phyloP scores from a whole-genome alignment of 1,140 invertebrate genomes.

The Hyphantria cunea region DNA sequence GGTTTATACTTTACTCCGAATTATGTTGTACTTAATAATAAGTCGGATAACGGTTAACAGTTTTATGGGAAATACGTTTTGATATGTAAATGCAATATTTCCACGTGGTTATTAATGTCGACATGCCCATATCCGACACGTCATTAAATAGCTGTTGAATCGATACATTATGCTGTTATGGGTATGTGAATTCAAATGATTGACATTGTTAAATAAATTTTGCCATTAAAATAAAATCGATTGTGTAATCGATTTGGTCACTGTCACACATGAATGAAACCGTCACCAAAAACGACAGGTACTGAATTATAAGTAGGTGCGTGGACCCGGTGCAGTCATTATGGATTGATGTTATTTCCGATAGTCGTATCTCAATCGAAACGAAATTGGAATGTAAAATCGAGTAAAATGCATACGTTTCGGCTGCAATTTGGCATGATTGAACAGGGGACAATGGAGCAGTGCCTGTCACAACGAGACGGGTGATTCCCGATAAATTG shows the following conservation, averaged over 20 bases:
- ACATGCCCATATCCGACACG: conserved; percentile 20
- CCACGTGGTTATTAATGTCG: conserved; percentile 17
- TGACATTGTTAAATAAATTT: conserved; percentile 16
- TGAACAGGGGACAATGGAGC: conserved; percentile 49
- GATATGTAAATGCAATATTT: conserved; percentile 22
- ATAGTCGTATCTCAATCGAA: conserved; percentile 41
- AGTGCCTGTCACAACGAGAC: conserved; percentile 37
- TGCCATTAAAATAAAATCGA: conserved; percentile 28
- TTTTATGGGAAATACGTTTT: conserved; percentile 19
- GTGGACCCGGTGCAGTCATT: conserved; percentile 19
- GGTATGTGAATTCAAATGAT: conserved; percentile 20
- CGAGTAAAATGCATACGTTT: conserved; percentile 45
- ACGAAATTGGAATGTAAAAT: conserved; percentile 47
- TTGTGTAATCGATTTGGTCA: conserved; percentile 19
- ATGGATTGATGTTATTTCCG: conserved; percentile 36
- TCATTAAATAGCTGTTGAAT: conserved; percentile 24
- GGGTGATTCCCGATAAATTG: conserved; percentile 37
- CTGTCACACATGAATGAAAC: conserved; percentile 16
- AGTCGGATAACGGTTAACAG: conserved; percentile 8
- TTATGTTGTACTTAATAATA: background rate
- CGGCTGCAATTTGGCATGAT: conserved; percentile 47
- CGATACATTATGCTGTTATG: conserved; percentile 23
- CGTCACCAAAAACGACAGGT: conserved; percentile 15
- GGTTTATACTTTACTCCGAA: conserved; percentile 1
- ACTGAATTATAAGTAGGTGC: conserved; percentile 23